phyloP scores from a whole-genome alignment of 2,113 vertebrate species.

The Sander vitreus region DNA sequence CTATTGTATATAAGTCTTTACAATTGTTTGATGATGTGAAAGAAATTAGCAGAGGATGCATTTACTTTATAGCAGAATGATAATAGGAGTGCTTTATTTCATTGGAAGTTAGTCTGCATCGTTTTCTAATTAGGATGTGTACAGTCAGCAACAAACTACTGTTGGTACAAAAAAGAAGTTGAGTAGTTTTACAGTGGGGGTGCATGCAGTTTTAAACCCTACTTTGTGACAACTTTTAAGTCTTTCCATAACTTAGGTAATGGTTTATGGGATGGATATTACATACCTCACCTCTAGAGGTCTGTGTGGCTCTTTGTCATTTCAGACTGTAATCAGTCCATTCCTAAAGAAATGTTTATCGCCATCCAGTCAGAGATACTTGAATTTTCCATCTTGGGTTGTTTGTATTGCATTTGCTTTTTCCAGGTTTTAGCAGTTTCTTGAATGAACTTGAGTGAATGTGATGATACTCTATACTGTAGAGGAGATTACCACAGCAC shows the following conservation, averaged over 20 bases:
- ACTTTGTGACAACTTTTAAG: slow-evolving; percentile 59
- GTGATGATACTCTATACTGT: slow-evolving; percentile 73
- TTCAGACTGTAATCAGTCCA: slow-evolving; percentile 71
- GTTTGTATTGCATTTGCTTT: slow-evolving; percentile 62
- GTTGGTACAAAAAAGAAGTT: slow-evolving; percentile 50
- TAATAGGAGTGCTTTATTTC: slow-evolving; percentile 69
- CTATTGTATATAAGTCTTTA: slow-evolving; percentile 77
- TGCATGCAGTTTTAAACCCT: slow-evolving; percentile 78
- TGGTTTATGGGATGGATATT: slow-evolving; percentile 50
- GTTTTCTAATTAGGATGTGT: slow-evolving; percentile 71
- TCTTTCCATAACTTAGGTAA: slow-evolving; percentile 60
- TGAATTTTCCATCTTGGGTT: slow-evolving; percentile 79
- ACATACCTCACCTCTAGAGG: slow-evolving; percentile 47
- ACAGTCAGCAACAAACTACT: slow-evolving; percentile 54
- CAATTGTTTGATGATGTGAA: slow-evolving; percentile 65
- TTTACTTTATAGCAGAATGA: slow-evolving; percentile 64
- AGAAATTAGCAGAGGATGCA: slow-evolving; percentile 67
- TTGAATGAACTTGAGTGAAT: slow-evolving; percentile 74
- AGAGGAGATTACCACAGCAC: slow-evolving; percentile 74
- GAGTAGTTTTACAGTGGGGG: slow-evolving; percentile 67
- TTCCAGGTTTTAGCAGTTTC: slow-evolving; percentile 59
- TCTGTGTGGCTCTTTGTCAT: slow-evolving; percentile 43
- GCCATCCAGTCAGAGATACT: slow-evolving; percentile 80
- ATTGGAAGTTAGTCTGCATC: slow-evolving; percentile 64
- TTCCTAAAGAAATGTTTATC: slow-evolving; percentile 72